Percentiles rank a stretch among this genome's conserved stretches.
Conservation (phyloP, 2,797 vertebrate species). For the Serranus cabrilla region DNA sequence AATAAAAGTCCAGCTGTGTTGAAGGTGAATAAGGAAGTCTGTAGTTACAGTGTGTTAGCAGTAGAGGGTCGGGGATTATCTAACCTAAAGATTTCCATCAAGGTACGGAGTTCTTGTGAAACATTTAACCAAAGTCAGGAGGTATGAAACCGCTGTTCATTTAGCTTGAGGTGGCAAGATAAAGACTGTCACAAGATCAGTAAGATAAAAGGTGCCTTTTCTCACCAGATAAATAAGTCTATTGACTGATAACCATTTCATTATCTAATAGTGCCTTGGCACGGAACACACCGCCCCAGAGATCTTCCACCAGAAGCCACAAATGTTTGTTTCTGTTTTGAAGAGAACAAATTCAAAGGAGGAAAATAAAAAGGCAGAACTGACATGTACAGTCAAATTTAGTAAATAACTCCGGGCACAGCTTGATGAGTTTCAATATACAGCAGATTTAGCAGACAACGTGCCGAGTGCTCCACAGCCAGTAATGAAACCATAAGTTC, state of each 20-base stretch:
- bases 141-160: conserved; percentile 44
- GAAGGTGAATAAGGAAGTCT: conserved; percentile 5
- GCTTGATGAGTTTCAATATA: conserved; percentile 21
- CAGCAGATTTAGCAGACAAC: conserved; percentile 28
- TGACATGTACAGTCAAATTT: neutral
- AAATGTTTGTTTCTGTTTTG: conserved; percentile 25
- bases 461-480: conserved; percentile 15
- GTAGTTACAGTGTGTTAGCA: neutral
- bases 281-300: conserved; percentile 41
- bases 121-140: conserved; percentile 63
- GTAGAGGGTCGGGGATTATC: conserved; percentile 33
- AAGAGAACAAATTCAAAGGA: conserved; percentile 2
- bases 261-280: conserved; percentile 38
- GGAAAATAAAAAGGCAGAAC: conserved; percentile 8
- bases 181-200: conserved; percentile 76
- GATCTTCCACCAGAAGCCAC: conserved; percentile 34
- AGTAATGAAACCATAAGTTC: conserved; percentile 48
- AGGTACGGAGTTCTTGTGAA: conserved; percentile 54
- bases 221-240: conserved; percentile 69
- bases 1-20: conserved; percentile 14
- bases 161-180: conserved; percentile 75
- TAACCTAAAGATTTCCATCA: conserved; percentile 34
- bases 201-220: conserved; percentile 72
- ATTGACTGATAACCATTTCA: conserved; percentile 56
- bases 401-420: neutral